Evolutionary conservation across 2,888 invertebrate genomes (phyloP), one percentile per base, ranked within the genome.

Genomic region (Agelastica alni): DNA sequence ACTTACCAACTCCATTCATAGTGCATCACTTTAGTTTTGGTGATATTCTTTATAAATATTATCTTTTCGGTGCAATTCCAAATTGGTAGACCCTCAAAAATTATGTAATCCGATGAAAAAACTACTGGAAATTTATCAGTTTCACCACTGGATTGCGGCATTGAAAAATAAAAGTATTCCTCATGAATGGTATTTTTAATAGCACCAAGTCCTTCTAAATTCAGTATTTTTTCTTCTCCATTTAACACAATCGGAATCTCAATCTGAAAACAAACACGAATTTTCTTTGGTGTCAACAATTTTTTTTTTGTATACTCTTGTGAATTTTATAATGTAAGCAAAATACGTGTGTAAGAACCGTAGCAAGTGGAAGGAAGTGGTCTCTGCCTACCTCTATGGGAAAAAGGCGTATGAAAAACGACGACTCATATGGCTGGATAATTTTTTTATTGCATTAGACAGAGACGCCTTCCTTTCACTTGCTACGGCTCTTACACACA

Each of bases 1-100:
- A 58, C 56, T 60, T 67, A 78, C 78, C 62, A 69, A 60, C 70
- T 67, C 77, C 78, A 79, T 14, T 68, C 60, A 55, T 75, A 80
- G 7, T 72, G 70, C 14, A 79, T 63, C 2, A 73, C 67, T 43
- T 54, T 54, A 28, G 74, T 69, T 30, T 67, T 56, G 4, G 73
- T 71, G 39, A 61, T 65, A 62, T 79, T 80, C 53, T 71, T 70
- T 28, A 80, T 69, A 56, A 78, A 75, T 46, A 79, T 64, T 56
- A 79, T 60, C 57, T 66, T 71, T 30, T 73, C 69, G 2, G 63
- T 54, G 20, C 56, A 63, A 45, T 64, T 72, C 66, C 77, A 74
- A 2, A 68, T 68, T 1, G 73, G 63, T 22, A 77, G 56, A 1
- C 69, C 59, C 16, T 71, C 66, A n/a, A 76, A 32, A 7, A 68